Conservation (phyloP, 2,113 vertebrate genomes). For the Salvator merianae region DNA sequence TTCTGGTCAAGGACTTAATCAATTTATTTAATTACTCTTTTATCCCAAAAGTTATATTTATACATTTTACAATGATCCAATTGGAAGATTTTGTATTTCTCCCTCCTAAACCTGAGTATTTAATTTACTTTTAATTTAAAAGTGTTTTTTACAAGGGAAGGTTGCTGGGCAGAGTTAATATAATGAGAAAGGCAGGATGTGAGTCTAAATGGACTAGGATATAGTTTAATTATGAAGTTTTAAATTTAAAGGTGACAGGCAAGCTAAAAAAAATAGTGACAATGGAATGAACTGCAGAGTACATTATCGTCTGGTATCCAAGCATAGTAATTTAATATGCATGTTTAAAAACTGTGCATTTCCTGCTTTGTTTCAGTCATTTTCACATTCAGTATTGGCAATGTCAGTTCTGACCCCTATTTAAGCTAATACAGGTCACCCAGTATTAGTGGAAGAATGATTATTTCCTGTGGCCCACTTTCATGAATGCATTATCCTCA, state of each 20-base stretch:
- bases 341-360: background rate
- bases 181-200: background rate
- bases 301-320: background rate
- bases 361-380: slow-evolving; percentile 1
- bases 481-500: slow-evolving; percentile 43
- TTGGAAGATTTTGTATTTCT: too few relatives aligned
- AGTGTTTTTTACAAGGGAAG: background rate
- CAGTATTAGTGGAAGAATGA: slow-evolving; percentile 25
- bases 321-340: background rate
- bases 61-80: too few relatives aligned
- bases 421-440: slow-evolving; percentile 56
- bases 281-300: background rate
- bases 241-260: background rate
- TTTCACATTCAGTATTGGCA: slow-evolving; percentile 42
- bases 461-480: slow-evolving; percentile 57
- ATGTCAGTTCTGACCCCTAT: slow-evolving; percentile 37
- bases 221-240: background rate
- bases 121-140: too few relatives aligned
- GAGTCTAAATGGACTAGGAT: background rate
- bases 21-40: too few relatives aligned
- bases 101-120: too few relatives aligned
- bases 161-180: background rate
- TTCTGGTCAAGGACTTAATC: too few relatives aligned
- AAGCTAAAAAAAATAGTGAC: background rate
- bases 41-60: too few relatives aligned